phyloP scores from a whole-genome alignment of 2,888 invertebrate genomes.

The Alloplasta piceator region DNA sequence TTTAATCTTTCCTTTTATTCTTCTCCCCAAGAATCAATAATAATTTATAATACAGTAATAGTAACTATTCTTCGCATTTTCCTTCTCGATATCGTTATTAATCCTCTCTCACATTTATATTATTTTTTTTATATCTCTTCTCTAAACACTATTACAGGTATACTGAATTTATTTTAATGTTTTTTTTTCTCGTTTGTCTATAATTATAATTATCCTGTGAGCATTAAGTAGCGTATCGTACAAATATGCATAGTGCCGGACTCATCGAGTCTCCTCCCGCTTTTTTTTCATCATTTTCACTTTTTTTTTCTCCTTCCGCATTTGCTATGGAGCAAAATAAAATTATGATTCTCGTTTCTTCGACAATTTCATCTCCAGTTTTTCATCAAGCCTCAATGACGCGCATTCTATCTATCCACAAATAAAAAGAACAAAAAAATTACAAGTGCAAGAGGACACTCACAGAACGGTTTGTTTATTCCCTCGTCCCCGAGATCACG shows the following conservation, averaged over 20 bases:
- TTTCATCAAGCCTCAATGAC: conserved; percentile 55
- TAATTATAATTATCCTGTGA: conserved; percentile 71
- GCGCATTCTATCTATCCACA: conserved; percentile 35
- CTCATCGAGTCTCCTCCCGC: conserved; percentile 70
- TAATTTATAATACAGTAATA: conserved; percentile 82
- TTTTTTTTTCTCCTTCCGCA: conserved; percentile 38
- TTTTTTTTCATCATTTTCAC: conserved; percentile 40
- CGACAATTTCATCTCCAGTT: conserved; percentile 59
- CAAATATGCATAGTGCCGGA: conserved; percentile 77
- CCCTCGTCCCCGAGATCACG: conserved; percentile 37
- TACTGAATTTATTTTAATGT: conserved; percentile 71
- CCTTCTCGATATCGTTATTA: conserved; percentile 77
- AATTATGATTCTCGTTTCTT: conserved; percentile 55
- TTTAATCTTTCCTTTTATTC: conserved; percentile 75
- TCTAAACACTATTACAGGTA: conserved; percentile 76
- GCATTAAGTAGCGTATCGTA: conserved; percentile 80
- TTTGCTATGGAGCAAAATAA: conserved; percentile 56
- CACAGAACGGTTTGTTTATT: conserved; percentile 44
- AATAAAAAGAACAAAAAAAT: conserved; percentile 19
- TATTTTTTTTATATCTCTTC: conserved; percentile 74
- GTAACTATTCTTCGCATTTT: conserved; percentile 78
- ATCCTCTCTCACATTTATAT: conserved; percentile 80
- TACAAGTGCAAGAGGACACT: conserved; percentile 60
- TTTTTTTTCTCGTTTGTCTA: conserved; percentile 59
- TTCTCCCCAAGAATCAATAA: conserved; percentile 80